Percentiles rank a stretch among this genome's conserved stretches.
Conservation (phyloP, 2,888 invertebrate genomes). For the Acrobeloides nanus region DNA sequence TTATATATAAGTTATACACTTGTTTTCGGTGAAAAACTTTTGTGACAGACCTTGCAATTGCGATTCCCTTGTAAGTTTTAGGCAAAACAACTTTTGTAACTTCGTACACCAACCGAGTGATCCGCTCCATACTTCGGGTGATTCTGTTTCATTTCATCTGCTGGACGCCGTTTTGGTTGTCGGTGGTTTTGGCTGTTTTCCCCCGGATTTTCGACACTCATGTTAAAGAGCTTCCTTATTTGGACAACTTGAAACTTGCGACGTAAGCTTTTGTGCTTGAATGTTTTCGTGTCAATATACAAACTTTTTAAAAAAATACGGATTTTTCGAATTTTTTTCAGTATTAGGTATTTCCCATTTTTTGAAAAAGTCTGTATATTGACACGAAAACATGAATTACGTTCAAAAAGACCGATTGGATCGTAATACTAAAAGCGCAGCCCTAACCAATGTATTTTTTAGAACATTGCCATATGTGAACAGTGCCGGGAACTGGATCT, state of each 20-base stretch:
- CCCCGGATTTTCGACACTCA: not conserved
- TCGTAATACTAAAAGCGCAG: not conserved
- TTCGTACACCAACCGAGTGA: constrained; percentile 24
- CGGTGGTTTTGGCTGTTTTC: constrained; percentile 13
- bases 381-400: constrained; percentile 7
- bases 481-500: constrained; percentile 34
- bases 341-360: constrained; percentile 3
- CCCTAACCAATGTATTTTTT: constrained; percentile 3
- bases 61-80: constrained; percentile 12
- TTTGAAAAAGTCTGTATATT: no score
- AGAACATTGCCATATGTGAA: constrained; percentile 33
- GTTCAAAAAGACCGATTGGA: no score
- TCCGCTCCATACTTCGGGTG: constrained; percentile 30
- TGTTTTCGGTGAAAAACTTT: no score
- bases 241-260: no score
- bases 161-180: constrained; percentile 28
- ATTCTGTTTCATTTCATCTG: constrained; percentile 23
- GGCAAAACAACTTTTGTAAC: constrained; percentile 27
- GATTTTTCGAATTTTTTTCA: constrained; percentile 27
- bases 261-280: constrained; percentile 21
- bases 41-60: no score
- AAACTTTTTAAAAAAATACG: constrained; percentile 13
- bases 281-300: constrained; percentile 13
- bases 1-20: no score
- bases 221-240: no score